Conservation (phyloP, 2,797 vertebrate genomes). For the Antrozous pallidus region DNA sequence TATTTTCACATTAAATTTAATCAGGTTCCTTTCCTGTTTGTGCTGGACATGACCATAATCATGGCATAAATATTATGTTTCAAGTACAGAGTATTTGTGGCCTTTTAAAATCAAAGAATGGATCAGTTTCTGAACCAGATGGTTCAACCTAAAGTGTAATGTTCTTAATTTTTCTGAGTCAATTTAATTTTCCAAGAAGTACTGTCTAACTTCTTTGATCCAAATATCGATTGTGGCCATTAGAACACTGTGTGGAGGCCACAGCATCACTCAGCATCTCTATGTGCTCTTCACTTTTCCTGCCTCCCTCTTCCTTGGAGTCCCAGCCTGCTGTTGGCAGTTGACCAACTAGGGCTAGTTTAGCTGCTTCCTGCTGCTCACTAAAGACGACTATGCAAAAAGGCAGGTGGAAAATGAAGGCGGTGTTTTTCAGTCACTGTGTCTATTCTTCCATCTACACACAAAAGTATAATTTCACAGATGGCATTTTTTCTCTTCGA, state of each 20-base stretch:
- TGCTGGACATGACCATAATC: not conserved
- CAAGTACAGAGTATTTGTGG: not conserved
- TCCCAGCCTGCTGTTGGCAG: not conserved
- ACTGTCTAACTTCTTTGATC: not conserved
- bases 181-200: not conserved
- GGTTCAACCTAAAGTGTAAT: not conserved
- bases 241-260: not conserved
- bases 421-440: not conserved
- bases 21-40: slow-evolving; percentile 43
- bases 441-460: not conserved
- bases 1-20: slow-evolving; percentile 41
- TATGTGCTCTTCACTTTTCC: not conserved
- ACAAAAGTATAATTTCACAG: not conserved
- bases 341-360: not conserved
- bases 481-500: not conserved
- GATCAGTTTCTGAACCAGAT: not conserved
- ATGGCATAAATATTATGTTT: not conserved
- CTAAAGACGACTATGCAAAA: not conserved
- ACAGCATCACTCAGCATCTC: not conserved
- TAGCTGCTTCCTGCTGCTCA: not conserved
- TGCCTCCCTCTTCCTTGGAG: not conserved
- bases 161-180: slow-evolving; percentile 40
- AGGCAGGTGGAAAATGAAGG: not conserved
- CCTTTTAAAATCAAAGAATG: not conserved
- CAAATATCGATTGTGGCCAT: not conserved